Evolutionary conservation across 2,797 vertebrate genomes (phyloP).

Genomic region (Tangara arthus): DNA sequence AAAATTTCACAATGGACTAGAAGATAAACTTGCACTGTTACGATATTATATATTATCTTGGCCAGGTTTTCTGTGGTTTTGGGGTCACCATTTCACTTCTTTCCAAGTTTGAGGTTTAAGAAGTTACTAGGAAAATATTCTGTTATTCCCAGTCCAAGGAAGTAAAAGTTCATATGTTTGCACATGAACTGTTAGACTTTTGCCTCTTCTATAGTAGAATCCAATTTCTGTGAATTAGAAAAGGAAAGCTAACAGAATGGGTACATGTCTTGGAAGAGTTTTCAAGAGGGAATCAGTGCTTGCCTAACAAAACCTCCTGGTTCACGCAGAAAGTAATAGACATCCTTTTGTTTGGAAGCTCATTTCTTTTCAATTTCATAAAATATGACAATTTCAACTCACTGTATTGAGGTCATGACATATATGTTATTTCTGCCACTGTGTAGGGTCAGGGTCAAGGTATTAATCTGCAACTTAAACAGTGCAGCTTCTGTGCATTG

Average conservation of each 20-base stretch:
- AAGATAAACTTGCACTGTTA: constrained; percentile 5
- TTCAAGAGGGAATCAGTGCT: not conserved
- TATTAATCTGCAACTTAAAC: constrained; percentile 33
- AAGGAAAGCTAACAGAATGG: not conserved
- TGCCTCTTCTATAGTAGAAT: not conserved
- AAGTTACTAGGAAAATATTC: constrained; percentile 12
- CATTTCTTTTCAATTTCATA: not conserved
- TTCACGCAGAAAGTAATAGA: not conserved
- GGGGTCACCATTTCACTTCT: not conserved
- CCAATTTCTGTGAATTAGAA: not conserved
- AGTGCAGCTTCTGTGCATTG: constrained; percentile 7
- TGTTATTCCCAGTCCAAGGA: not conserved
- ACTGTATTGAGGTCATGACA: not conserved
- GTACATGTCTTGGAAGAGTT: not conserved
- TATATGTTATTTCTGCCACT: not conserved
- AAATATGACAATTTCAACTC: not conserved
- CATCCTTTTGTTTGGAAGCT: not conserved
- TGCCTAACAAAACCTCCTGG: not conserved
- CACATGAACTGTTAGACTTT: not conserved
- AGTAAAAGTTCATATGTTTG: constrained; percentile 18
- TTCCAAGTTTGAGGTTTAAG: constrained; percentile 23
- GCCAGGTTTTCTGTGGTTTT: constrained; percentile 16
- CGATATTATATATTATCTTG: not conserved
- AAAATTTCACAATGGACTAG: not conserved
- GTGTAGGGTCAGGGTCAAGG: not conserved